phyloP scores from a whole-genome alignment of 2,113 vertebrate genomes.

The Nibea coibor region DNA sequence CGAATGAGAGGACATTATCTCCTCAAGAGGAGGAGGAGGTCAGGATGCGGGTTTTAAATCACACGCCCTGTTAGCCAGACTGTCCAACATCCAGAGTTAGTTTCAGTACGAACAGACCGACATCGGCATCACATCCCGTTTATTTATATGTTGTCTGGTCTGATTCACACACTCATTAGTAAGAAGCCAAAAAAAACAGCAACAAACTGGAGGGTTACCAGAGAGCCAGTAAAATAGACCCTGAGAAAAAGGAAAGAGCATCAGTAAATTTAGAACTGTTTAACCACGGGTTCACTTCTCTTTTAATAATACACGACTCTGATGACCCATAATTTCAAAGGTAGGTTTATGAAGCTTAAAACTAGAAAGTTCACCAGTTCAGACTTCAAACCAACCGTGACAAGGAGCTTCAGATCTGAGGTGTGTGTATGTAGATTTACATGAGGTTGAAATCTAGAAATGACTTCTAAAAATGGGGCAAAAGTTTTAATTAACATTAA shows the following conservation, averaged over 20 bases:
- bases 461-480: neutral
- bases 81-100: neutral
- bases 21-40: no score
- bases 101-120: neutral
- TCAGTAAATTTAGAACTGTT: conserved; percentile 3
- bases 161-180: conserved; percentile 21
- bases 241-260: conserved; percentile 14
- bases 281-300: neutral
- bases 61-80: no score
- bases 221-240: neutral
- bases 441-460: neutral
- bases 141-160: conserved; percentile 14
- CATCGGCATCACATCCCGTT: conserved; percentile 5
- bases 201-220: neutral
- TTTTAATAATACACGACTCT: neutral
- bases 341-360: neutral
- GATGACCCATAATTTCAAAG: neutral
- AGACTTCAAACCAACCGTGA: no score
- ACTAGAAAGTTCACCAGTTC: neutral
- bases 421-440: neutral
- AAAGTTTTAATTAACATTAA: no score
- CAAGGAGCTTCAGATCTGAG: neutral
- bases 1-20: no score
- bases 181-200: neutral
- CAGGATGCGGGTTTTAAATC: neutral